Conservation (phyloP, 1,140 invertebrate genomes). For the Rhynchophorus ferrugineus region DNA sequence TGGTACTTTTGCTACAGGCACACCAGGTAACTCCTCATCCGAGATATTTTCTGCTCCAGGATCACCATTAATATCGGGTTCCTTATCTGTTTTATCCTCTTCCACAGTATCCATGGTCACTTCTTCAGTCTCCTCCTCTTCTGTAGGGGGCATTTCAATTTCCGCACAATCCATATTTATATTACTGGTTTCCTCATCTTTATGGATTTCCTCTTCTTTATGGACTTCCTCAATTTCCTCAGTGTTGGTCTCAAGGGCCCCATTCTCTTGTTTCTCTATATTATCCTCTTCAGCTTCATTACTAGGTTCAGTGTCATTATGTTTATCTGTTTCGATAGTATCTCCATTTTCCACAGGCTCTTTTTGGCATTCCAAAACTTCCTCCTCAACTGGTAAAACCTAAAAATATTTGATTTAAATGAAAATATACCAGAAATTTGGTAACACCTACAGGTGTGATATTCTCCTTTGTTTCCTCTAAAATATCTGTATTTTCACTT, state of each 20-base stretch:
- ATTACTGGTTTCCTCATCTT: background rate
- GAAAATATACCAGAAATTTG: too few relatives aligned
- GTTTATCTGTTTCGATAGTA: constrained; percentile 3
- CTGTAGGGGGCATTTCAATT: background rate
- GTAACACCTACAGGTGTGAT: too few relatives aligned
- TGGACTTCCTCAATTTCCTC: background rate
- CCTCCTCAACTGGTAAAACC: background rate
- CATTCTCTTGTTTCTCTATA: background rate
- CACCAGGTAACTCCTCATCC: constrained; percentile 54
- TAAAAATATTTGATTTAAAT: too few relatives aligned
- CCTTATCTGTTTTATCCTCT: background rate
- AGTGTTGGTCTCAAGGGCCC: background rate
- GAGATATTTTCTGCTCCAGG: constrained; percentile 62
- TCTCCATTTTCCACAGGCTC: background rate
- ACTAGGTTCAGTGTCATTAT: background rate
- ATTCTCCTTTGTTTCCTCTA: constrained; percentile 5
- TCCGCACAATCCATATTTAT: too few relatives aligned
- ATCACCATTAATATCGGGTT: constrained; percentile 42
- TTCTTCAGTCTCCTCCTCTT: constrained; percentile 2
- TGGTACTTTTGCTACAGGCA: constrained; percentile 41
- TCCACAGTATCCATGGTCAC: too few relatives aligned
- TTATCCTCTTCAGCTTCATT: background rate
- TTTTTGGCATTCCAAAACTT: background rate
- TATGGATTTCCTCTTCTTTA: background rate
- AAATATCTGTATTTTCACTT: too few relatives aligned